Evolutionary conservation across 2,797 vertebrate genomes (phyloP).

Genomic region (Florisuga fusca): DNA sequence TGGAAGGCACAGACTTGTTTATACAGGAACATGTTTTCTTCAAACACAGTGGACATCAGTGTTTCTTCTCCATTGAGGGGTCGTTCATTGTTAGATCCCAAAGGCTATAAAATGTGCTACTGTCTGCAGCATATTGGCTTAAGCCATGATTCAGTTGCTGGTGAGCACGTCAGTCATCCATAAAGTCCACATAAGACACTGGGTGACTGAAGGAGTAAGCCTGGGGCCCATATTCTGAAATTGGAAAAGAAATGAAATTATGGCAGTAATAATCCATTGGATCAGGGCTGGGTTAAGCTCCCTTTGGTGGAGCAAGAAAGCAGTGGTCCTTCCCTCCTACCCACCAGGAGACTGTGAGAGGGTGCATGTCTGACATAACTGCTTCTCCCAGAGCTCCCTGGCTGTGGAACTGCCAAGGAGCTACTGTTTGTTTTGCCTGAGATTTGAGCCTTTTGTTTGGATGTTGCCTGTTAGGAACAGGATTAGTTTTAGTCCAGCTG

Average conservation of each 20-base stretch:
- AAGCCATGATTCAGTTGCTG: neutral
- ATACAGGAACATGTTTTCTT: neutral
- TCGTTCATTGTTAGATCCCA: neutral
- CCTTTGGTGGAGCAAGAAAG: neutral
- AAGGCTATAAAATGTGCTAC: neutral
- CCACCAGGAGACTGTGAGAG: neutral
- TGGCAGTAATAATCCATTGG: neutral
- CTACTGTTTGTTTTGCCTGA: neutral
- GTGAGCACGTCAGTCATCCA: neutral
- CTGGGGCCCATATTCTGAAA: neutral
- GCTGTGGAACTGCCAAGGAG: neutral
- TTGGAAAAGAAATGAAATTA: neutral
- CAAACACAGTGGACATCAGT: neutral
- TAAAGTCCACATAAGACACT: rapidly evolving
- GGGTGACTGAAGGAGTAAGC: neutral
- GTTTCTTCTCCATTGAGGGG: neutral
- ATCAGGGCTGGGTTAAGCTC: neutral
- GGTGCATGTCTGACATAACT: neutral
- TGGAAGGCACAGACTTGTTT: neutral
- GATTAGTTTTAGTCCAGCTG: neutral
- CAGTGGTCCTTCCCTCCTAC: neutral
- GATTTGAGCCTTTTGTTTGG: neutral
- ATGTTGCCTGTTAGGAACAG: neutral
- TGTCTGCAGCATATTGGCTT: neutral
- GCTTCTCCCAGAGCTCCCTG: neutral